Evolutionary conservation across 2,888 invertebrate species (phyloP).

Genomic region (Tetheella fluctuosa): DNA sequence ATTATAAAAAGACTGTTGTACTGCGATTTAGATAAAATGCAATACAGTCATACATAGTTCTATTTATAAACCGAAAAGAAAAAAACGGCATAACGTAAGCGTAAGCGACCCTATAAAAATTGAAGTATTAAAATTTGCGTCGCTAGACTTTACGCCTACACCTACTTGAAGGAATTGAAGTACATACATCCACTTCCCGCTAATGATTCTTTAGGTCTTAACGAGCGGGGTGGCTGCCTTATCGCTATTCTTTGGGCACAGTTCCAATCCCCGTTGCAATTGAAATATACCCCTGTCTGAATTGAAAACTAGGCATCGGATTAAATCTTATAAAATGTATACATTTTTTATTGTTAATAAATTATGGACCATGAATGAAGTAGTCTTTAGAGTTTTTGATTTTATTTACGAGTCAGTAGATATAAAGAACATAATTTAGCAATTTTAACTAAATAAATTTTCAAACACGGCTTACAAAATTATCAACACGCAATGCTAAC

Average conservation of each 20-base stretch:
- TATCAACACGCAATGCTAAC: constrained; percentile 46
- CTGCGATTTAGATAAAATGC: background rate
- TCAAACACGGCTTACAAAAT: constrained; percentile 32
- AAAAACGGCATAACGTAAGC: too few relatives aligned
- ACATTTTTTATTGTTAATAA: background rate
- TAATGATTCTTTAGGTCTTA: constrained; percentile 8
- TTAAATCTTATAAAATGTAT: background rate
- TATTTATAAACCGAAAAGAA: too few relatives aligned
- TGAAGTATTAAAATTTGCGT: background rate
- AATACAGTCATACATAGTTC: too few relatives aligned
- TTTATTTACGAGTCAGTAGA: background rate
- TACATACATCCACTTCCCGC: background rate
- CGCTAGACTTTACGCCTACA: background rate
- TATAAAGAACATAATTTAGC: background rate
- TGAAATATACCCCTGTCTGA: constrained; percentile 4
- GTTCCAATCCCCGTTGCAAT: background rate
- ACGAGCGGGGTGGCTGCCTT: constrained; percentile 6
- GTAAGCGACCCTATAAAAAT: background rate
- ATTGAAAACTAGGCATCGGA: background rate
- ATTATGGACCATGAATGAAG: too few relatives aligned
- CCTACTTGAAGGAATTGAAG: background rate
- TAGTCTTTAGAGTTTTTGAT: too few relatives aligned
- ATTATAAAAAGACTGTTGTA: background rate
- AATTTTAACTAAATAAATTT: background rate
- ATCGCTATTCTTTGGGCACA: constrained; percentile 4